Percentiles rank a stretch among this genome's conserved stretches.
Conservation (phyloP, 2,113 vertebrate species). For the Solenodon paradoxus region DNA sequence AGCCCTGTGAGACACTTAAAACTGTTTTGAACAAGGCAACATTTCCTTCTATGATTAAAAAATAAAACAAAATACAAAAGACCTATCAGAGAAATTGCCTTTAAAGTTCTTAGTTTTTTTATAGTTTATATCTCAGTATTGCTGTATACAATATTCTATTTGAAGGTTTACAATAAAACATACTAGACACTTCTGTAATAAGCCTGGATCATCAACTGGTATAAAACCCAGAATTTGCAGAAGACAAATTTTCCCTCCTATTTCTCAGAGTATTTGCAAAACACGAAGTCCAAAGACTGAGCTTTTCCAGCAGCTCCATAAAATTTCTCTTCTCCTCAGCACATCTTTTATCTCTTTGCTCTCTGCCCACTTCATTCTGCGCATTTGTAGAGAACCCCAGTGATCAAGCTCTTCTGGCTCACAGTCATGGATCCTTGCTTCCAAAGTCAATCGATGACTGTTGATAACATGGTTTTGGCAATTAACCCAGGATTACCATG, state of each 20-base stretch:
- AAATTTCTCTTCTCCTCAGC: neutral
- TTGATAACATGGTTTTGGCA: neutral
- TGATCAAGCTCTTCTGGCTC: no score
- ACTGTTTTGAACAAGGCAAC: neutral
- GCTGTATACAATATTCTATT: neutral
- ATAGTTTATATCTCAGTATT: neutral
- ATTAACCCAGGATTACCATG: neutral
- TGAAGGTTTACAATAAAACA: slow-evolving; percentile 33
- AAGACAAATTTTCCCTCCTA: neutral
- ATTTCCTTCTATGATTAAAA: neutral
- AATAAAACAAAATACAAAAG: neutral
- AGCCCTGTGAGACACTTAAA: slow-evolving; percentile 21
- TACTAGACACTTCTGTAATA: neutral
- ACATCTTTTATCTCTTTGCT: neutral
- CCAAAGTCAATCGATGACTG: neutral
- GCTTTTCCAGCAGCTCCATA: neutral
- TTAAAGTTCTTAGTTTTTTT: slow-evolving; percentile 48
- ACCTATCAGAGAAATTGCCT: slow-evolving; percentile 39
- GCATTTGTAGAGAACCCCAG: neutral
- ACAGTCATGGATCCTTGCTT: neutral
- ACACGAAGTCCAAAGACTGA: neutral
- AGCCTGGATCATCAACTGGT: slow-evolving; percentile 10
- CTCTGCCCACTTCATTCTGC: neutral
- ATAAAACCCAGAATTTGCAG: slow-evolving; percentile 19
- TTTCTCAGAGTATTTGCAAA: neutral